Evolutionary conservation across 2,888 invertebrate species (phyloP), one percentile per base, ranked within the genome.

Genomic region (Phania funesta): DNA sequence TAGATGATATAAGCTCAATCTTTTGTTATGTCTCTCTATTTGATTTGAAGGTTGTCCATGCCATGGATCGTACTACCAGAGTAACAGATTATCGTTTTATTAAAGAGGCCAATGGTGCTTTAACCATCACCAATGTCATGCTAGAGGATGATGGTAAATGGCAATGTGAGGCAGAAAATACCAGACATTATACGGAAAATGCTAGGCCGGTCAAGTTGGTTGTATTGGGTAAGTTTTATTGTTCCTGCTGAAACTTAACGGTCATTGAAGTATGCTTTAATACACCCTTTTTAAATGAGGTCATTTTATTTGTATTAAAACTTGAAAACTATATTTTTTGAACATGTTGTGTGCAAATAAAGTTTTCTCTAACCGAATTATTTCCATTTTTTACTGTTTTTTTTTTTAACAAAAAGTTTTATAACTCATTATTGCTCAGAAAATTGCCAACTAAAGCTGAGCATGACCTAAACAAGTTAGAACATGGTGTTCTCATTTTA

Each of bases 121-220:
- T 91, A 80, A 91, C 91, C 84, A 91, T 91, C 67, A 90, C 89
- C 78, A 91, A 91, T 85, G 91, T 91, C n/a, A 91, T 91, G 91
- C 87, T 91, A 11, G 94, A 94, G 88, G 95, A 95, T 87, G 94
- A 94, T 86, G 95, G 95, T n/a, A 92, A 93, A 85, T 95, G 95
- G 94, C 93, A 93, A 85, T 96, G 95, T 87, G 94, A 94, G 85
- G 93, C 94, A 6, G 94, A 94, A 86, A 94, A 95, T 87, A 92
- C 93, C 3, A 86, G 89, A 29, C 92, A 93, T 38, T 93, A 93
- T 74, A 93, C 94, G 2, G 93, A 94, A 50, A 93, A 94, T 79
- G 93, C 94, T 29, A 92, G 93, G 87, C 93, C 94, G 50, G 93
- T 94, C 84, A 93, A 94, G 88, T 92, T 95, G 85, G 92, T 94